phyloP scores from a whole-genome alignment of 2,888 invertebrate genomes.

The Diadromus collaris region DNA sequence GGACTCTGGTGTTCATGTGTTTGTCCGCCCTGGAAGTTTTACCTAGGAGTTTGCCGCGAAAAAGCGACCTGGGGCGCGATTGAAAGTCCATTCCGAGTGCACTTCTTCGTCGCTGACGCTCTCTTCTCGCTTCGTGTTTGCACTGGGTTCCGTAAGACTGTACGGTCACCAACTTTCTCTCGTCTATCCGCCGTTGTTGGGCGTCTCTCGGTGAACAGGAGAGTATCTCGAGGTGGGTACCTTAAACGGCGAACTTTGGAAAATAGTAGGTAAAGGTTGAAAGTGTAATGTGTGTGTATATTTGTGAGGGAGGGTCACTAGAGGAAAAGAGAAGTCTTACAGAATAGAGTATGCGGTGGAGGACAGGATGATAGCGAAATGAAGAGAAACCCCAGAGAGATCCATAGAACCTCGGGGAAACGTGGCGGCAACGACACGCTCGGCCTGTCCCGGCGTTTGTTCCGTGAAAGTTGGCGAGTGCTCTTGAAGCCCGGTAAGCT shows the following conservation, averaged over 20 bases:
- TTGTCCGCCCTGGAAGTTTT: neutral
- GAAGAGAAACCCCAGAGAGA: constrained; percentile 5
- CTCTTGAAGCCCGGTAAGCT: constrained; percentile 60
- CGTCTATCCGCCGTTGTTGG: constrained; percentile 5
- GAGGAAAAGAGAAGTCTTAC: neutral
- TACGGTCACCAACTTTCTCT: constrained; percentile 42
- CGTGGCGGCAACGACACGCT: constrained; percentile 54
- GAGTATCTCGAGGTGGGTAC: constrained; percentile 40
- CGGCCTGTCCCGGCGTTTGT: constrained; percentile 57
- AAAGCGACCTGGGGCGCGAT: neutral
- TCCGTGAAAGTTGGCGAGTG: constrained; percentile 63
- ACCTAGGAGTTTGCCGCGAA: constrained; percentile 5
- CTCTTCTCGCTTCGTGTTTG: constrained; percentile 7
- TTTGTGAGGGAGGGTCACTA: neutral
- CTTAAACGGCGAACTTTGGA: constrained; percentile 53
- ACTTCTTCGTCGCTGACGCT: constrained; percentile 24
- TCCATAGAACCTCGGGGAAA: constrained; percentile 46
- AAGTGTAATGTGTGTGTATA: constrained; percentile 4
- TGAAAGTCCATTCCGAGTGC: constrained; percentile 28
- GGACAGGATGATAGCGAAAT: neutral
- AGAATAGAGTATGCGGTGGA: neutral
- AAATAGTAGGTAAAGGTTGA: constrained; percentile 43
- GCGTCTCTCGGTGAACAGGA: constrained; percentile 17
- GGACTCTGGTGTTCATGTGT: neutral
- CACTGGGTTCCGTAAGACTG: neutral